Evolutionary conservation across 1,140 invertebrate species (phyloP).

Genomic region (Batillaria attramentaria): DNA sequence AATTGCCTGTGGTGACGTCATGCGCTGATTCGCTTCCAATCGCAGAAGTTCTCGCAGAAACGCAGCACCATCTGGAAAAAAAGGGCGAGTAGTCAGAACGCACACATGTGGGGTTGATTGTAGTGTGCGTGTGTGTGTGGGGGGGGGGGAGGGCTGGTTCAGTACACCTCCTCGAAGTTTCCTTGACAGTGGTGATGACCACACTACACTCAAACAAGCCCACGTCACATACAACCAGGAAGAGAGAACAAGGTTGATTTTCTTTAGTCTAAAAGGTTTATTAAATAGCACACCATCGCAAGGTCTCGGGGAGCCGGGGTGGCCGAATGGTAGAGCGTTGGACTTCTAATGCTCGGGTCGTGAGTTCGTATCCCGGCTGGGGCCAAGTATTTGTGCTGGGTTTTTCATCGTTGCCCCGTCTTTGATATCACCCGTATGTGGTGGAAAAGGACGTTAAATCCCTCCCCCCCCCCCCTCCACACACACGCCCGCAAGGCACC

Average conservation of each 20-base stretch:
- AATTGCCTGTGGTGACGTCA: not conserved
- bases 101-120: not conserved
- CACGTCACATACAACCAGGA: not conserved
- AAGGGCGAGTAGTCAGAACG: not conserved
- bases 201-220: not conserved
- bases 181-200: not conserved
- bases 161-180: not conserved
- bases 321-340: too few species aligned
- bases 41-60: not conserved
- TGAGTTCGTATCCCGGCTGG: too few species aligned
- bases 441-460: too few species aligned
- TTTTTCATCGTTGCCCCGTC: too few species aligned
- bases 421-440: too few species aligned
- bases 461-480: too few species aligned
- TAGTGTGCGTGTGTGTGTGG: not conserved
- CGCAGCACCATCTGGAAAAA: not conserved
- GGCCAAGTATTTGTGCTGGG: too few species aligned
- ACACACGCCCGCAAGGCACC: too few species aligned
- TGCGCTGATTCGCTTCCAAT: not conserved
- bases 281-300: too few species aligned
- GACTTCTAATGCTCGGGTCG: too few species aligned
- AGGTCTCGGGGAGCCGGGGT: too few species aligned
- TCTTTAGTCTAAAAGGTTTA: too few species aligned
- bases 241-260: not conserved
- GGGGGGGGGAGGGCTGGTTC: not conserved